Percentiles rank a stretch among this genome's conserved stretches.
Evolutionary conservation across 2,888 invertebrate species (phyloP).

Genomic region (Lysandra coridon): DNA sequence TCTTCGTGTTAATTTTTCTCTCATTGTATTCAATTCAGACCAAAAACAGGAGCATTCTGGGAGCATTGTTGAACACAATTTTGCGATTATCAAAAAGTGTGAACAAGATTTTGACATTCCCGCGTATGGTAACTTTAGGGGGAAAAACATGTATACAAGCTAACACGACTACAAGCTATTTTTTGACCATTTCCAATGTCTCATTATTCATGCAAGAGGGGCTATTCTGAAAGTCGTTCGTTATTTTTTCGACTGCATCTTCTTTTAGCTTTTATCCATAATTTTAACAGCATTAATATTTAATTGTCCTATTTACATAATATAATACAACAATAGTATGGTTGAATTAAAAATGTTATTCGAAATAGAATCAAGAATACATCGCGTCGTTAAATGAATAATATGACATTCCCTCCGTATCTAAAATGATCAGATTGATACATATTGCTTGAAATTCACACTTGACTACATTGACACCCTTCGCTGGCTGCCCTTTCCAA

Average conservation of each 20-base stretch:
- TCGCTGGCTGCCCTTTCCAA: conserved; percentile 9
- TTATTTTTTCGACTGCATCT: not conserved
- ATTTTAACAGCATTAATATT: not conserved
- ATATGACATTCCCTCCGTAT: not conserved
- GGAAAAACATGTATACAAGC: conserved; percentile 45
- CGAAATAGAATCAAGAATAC: not conserved
- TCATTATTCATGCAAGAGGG: conserved; percentile 58
- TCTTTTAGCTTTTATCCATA: no score
- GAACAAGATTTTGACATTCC: conserved; percentile 44
- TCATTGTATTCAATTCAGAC: conserved; percentile 18
- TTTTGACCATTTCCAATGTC: conserved; percentile 54
- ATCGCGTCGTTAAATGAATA: not conserved
- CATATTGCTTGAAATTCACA: conserved; percentile 30
- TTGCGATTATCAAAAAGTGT: conserved; percentile 39
- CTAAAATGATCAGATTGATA: conserved; percentile 12
- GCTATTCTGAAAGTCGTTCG: conserved; percentile 43
- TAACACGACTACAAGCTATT: conserved; percentile 45
- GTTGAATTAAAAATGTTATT: no score
- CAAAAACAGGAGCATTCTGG: not conserved
- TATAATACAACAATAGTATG: no score
- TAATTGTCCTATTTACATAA: no score
- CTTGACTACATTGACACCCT: conserved; percentile 15
- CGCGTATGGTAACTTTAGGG: conserved; percentile 39
- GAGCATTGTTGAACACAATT: conserved; percentile 19
- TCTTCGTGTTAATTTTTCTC: conserved; percentile 19